Conservation (phyloP, 2,888 invertebrate genomes). For the Caenorhabditis panamensis region DNA sequence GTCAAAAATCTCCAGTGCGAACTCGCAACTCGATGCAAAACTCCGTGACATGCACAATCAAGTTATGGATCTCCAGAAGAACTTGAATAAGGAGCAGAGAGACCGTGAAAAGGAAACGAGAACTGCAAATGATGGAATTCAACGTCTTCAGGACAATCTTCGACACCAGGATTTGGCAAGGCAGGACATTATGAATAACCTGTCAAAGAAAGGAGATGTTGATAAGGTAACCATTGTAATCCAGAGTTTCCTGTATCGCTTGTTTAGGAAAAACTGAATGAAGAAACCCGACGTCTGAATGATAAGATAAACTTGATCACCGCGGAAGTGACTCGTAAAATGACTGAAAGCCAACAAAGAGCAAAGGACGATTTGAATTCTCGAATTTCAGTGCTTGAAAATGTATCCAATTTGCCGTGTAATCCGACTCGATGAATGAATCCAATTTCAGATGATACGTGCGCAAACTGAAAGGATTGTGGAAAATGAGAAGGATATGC, state of each 20-base stretch:
- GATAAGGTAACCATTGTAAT: slow-evolving; percentile 66
- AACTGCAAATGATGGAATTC: slow-evolving; percentile 69
- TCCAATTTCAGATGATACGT: slow-evolving; percentile 69
- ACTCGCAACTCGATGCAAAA: slow-evolving; percentile 74
- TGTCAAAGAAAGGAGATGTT: slow-evolving; percentile 74
- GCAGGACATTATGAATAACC: slow-evolving; percentile 72
- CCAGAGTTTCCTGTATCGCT: background rate
- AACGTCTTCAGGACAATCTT: slow-evolving; percentile 74
- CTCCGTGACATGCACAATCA: slow-evolving; percentile 78
- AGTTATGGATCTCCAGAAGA: slow-evolving; percentile 74
- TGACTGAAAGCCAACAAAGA: slow-evolving; percentile 72
- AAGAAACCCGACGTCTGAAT: slow-evolving; percentile 76
- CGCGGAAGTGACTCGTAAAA: slow-evolving; percentile 74
- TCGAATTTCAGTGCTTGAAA: slow-evolving; percentile 63
- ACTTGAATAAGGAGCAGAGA: slow-evolving; percentile 71
- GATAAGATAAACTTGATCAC: slow-evolving; percentile 78
- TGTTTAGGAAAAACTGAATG: slow-evolving; percentile 71
- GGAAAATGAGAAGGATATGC: slow-evolving; percentile 72
- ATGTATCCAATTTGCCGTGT: slow-evolving; percentile 34
- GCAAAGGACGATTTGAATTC: slow-evolving; percentile 74
- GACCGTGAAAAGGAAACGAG: slow-evolving; percentile 75
- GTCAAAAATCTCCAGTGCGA: slow-evolving; percentile 72
- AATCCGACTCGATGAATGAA: background rate
- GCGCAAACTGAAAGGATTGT: slow-evolving; percentile 68
- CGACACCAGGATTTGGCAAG: slow-evolving; percentile 75